A percentile compares a stretch with the other conserved stretches of the same genome.
phyloP scores from a whole-genome alignment of 2,113 vertebrate species.

The Gambusia holbrooki region DNA sequence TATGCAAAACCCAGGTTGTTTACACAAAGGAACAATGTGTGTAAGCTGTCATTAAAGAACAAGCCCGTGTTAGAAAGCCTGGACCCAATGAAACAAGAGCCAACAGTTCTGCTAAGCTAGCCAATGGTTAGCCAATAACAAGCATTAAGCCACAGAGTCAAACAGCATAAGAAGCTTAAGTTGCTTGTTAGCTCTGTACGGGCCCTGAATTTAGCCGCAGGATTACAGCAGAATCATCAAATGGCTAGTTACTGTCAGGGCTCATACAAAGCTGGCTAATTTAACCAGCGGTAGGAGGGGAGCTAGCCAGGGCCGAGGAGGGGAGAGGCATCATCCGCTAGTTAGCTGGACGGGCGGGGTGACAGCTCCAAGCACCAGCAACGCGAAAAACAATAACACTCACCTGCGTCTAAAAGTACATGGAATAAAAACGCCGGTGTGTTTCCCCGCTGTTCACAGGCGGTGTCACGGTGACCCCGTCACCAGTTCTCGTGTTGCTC shows the following conservation, averaged over 20 bases:
- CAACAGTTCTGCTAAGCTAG: constrained; percentile 63
- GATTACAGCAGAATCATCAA: constrained; percentile 48
- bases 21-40: neutral
- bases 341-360: constrained; percentile 59
- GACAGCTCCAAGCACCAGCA: constrained; percentile 31
- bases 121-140: constrained; percentile 64
- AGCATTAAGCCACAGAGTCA: constrained; percentile 54
- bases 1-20: neutral
- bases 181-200: constrained; percentile 46
- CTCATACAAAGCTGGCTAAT: constrained; percentile 55
- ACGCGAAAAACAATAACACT: constrained; percentile 40
- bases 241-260: constrained; percentile 36
- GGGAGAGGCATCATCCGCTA: constrained; percentile 57
- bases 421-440: constrained; percentile 36
- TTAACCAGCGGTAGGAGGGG: constrained; percentile 5
- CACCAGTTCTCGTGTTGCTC: constrained; percentile 10
- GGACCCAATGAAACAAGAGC: neutral
- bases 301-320: constrained; percentile 54
- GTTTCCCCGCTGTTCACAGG: constrained; percentile 25
- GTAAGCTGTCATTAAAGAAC: neutral
- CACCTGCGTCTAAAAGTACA: constrained; percentile 73
- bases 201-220: constrained; percentile 12
- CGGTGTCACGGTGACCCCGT: constrained; percentile 48
- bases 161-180: constrained; percentile 59
- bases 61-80: neutral